These are phyloP conservation scores for Zaprionus lineosus DNA, from an alignment of 2,888 invertebrate species.

Conservation along the genomic window DNA sequence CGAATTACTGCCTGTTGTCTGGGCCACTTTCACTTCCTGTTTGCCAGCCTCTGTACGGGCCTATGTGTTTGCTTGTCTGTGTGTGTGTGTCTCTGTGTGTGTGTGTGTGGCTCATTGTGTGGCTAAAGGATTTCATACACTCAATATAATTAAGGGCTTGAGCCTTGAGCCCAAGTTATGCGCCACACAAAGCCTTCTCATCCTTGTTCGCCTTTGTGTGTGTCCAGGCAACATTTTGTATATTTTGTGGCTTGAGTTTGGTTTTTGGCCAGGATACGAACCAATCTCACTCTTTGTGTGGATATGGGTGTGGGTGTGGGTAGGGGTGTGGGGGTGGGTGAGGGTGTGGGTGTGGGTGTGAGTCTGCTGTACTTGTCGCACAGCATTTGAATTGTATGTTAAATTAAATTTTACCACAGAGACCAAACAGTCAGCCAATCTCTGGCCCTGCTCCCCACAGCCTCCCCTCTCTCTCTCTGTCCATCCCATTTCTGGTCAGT, in stretches of 20 bases:
- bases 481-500: constrained; percentile 11
- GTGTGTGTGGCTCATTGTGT: constrained; percentile 55
- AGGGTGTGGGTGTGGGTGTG: constrained; percentile 13
- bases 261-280: constrained; percentile 34
- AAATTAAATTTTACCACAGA: constrained; percentile 78
- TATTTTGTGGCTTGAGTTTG: constrained; percentile 63
- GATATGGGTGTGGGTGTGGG: constrained; percentile 16
- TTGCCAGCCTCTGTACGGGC: no score
- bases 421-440: constrained; percentile 47
- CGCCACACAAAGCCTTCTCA: constrained; percentile 15
- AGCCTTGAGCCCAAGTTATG: constrained; percentile 61
- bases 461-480: neutral
- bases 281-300: constrained; percentile 9
- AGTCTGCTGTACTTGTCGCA: constrained; percentile 51
- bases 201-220: constrained; percentile 43
- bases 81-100: constrained; percentile 1
- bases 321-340: no score
- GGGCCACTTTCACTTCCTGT: constrained; percentile 71
- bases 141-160: constrained; percentile 81
- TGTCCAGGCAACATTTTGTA: constrained; percentile 71
- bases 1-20: constrained; percentile 39
- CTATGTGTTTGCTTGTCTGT: constrained; percentile 15
- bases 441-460: neutral
- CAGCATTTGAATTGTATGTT: constrained; percentile 73
- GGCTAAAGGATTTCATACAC: constrained; percentile 80